Base-by-base conservation (phyloP, 1,140 invertebrate genomes). In the Centruroides vittatus region DNA sequence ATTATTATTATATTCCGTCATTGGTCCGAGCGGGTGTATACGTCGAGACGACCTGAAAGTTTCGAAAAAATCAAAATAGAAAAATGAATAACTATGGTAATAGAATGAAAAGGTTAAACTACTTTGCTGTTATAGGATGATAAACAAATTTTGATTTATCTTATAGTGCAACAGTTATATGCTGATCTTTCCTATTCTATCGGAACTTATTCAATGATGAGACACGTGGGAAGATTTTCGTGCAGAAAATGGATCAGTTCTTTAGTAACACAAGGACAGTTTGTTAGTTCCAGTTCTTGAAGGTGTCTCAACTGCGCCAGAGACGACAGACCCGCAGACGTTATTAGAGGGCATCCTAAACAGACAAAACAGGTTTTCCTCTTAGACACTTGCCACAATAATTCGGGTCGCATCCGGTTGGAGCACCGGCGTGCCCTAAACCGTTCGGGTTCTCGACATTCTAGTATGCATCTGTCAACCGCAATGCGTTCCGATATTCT, bases 261-360 rank as follows among this genome's bases (percentile, higher is more conserved):
- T 55, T 82, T 81, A 9, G 89, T 91, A 11, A 89, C 89, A 57
- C 89, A 89, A 46, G 90, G 87, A 76, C 91, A 95, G 76, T 97
- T 96, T 61, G 92, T 96, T 60, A 97, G 76, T 74, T 97, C 93
- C 61, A 97, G 74, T 73, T 95, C 91, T 70, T 86, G 82, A 51
- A 97, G 80, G 70, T 92, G 85, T 35, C 89, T 80, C 63, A 95
- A 78, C 72, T 92, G 89, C 46, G 91, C 90, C 10, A 96, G 76
- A 69, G 87, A 92, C 47, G 89, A 94, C 41, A 97, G 74, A 7
- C 91, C 91, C 62, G 86, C 88, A 10, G 87, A 89, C 12, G 90
- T 92, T 53, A 97, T 76, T 65, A 90, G 76, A 46, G 88, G 87
- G 74, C 91, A 95, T 56, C 93, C 90, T 93, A 70, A 46, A 72